Conservation (phyloP, 1,140 invertebrate genomes). For the Cyclina sinensis region DNA sequence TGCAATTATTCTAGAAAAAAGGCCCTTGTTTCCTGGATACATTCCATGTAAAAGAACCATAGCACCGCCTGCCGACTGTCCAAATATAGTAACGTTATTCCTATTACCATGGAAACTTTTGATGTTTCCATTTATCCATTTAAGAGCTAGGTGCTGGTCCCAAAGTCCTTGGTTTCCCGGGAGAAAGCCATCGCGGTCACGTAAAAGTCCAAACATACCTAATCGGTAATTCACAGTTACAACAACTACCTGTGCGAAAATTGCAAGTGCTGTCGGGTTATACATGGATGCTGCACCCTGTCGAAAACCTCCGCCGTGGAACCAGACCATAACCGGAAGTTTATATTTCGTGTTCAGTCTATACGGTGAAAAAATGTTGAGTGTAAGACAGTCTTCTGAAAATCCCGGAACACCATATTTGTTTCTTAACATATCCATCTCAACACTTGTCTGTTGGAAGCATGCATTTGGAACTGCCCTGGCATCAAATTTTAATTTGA, state of each 20-base stretch:
- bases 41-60: slow-evolving; percentile 30
- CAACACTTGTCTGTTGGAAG: background rate
- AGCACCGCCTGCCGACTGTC: slow-evolving; percentile 40
- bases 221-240: slow-evolving; percentile 61
- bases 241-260: slow-evolving; percentile 45
- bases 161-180: slow-evolving; percentile 55
- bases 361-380: slow-evolving; percentile 40
- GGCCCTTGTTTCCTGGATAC: slow-evolving; percentile 48
- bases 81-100: slow-evolving; percentile 43
- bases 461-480: background rate
- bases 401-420: slow-evolving; percentile 83
- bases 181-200: background rate
- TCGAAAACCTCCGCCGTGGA: slow-evolving; percentile 41
- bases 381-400: slow-evolving; percentile 75
- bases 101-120: slow-evolving; percentile 15
- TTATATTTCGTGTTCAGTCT: background rate
- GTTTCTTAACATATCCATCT: background rate
- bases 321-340: slow-evolving; percentile 49
- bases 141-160: slow-evolving; percentile 50
- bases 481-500: slow-evolving; percentile 9
- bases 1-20: slow-evolving; percentile 41
- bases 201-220: slow-evolving; percentile 52
- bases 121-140: slow-evolving; percentile 50
- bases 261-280: background rate
- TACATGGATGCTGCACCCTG: background rate